Percentiles rank a stretch among this genome's conserved stretches.
Conservation (phyloP, 2,797 vertebrate species). For the Neoniphon sammara region DNA sequence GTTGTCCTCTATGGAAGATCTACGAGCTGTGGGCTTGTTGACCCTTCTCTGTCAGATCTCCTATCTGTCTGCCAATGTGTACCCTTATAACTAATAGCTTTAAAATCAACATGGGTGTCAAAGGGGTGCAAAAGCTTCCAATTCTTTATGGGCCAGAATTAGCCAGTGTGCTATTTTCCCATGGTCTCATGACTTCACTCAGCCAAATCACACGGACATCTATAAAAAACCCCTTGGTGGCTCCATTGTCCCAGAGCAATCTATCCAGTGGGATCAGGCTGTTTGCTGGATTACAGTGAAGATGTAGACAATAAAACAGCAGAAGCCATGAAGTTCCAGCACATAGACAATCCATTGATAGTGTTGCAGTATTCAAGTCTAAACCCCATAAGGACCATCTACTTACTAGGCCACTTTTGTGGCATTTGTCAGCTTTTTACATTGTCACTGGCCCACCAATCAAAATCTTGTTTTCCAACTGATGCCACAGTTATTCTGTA, state of each 20-base stretch:
- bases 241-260: not conserved
- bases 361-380: constrained; percentile 30
- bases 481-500: not conserved
- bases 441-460: not conserved
- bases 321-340: constrained; percentile 15
- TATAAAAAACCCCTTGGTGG: not conserved
- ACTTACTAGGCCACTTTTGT: constrained; percentile 1
- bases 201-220: not conserved
- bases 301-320: constrained; percentile 18
- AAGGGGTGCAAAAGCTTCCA: not conserved
- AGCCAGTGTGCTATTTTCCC: too few relatives aligned
- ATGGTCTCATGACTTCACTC: not conserved
- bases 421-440: not conserved
- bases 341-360: constrained; percentile 23
- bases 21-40: constrained; percentile 1
- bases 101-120: too few relatives aligned
- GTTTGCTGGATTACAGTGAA: constrained; percentile 9
- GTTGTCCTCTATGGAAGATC: constrained; percentile 1
- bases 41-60: not conserved
- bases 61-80: not conserved
- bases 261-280: constrained; percentile 12
- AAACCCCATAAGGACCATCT: not conserved
- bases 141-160: too few relatives aligned
- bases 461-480: not conserved
- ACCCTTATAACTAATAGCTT: too few relatives aligned